Conservation (phyloP, 2,888 invertebrate genomes). For the Leptinotarsa rubiginosa region DNA sequence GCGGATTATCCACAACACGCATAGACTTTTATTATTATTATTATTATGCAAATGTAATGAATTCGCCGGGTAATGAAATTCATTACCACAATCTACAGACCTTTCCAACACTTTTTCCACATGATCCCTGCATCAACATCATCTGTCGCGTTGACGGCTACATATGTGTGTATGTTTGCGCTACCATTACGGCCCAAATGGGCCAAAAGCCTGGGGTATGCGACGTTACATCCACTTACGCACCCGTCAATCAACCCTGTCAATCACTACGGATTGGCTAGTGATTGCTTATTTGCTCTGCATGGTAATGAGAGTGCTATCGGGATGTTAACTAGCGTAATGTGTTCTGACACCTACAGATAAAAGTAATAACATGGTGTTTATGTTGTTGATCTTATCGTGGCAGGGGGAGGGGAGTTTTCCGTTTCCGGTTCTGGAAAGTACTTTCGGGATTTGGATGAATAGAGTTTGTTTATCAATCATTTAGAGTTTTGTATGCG, state of each 20-base stretch:
- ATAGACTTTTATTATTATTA: too few species aligned
- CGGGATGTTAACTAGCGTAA: slow-evolving; percentile 51
- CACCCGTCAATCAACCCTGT: slow-evolving; percentile 57
- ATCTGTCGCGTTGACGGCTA: slow-evolving; percentile 49
- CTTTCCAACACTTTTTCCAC: neutral
- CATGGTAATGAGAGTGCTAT: slow-evolving; percentile 53
- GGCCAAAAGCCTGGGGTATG: slow-evolving; percentile 46
- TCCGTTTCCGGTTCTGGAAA: neutral
- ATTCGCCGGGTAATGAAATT: neutral
- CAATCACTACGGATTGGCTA: slow-evolving; percentile 61
- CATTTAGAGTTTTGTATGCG: too few species aligned
- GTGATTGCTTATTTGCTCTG: slow-evolving; percentile 57
- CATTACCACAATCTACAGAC: neutral
- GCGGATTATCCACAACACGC: too few species aligned
- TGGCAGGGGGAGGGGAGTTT: neutral
- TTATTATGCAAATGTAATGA: too few species aligned
- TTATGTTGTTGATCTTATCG: slow-evolving; percentile 19
- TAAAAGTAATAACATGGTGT: slow-evolving; percentile 29
- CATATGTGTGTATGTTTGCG: slow-evolving; percentile 60
- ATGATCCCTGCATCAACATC: slow-evolving; percentile 42
- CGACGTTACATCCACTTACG: slow-evolving; percentile 55
- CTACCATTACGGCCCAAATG: slow-evolving; percentile 63
- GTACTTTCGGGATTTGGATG: too few species aligned
- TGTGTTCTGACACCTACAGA: slow-evolving; percentile 45
- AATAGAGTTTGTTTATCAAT: too few species aligned